Base-by-base conservation (phyloP, 2,113 vertebrate genomes). In the Orthonyx spaldingii region DNA sequence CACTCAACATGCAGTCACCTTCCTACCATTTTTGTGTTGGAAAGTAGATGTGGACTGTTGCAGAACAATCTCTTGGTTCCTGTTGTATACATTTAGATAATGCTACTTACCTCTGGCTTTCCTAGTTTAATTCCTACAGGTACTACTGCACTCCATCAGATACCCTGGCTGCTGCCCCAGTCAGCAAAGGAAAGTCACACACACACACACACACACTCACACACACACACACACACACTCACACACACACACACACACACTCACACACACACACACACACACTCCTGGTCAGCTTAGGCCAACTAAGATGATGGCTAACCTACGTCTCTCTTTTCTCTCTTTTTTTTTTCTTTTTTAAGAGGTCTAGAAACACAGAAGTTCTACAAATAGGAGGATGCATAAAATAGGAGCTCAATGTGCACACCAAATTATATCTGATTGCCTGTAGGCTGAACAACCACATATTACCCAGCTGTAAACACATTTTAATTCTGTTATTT, bases 191-290 rank as follows among this genome's bases (percentile, higher is more conserved):
- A 84, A 84, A 46, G 59, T 41, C 15, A 56, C 46, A 61, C 6
- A 13, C 4, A 44, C 6, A 42, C 33, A 33, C 33, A 39, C 2
- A n/a, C 11, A 11, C 69, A 32, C 15, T 28, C 22, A 46, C 5
- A 5, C 6, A n/a, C 9, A 32, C 20, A n/a, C 11, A 33, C 1
- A 33, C 6, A 11, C 3, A 27, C 41, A 39, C 3, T 60, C 20
- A n/a, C n/a, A n/a, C n/a, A n/a, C 4, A 44, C 6, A 42, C 33
- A 33, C 33, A 39, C 2, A n/a, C 11, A 11, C 69, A 32, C 15
- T 28, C 22, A 46, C 5, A 5, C 6, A n/a, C 9, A 32, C 20
- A n/a, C 11, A 33, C 1, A 33, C 6, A 11, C 3, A 27, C 41
- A 39, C 3, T 60, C 20, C 30, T 26, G n/a, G 12, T 44, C 13